These are phyloP conservation scores for Micromussa lordhowensis DNA, from an alignment of 92 coral and sea anemone genomes.

Conservation along the genomic window DNA sequence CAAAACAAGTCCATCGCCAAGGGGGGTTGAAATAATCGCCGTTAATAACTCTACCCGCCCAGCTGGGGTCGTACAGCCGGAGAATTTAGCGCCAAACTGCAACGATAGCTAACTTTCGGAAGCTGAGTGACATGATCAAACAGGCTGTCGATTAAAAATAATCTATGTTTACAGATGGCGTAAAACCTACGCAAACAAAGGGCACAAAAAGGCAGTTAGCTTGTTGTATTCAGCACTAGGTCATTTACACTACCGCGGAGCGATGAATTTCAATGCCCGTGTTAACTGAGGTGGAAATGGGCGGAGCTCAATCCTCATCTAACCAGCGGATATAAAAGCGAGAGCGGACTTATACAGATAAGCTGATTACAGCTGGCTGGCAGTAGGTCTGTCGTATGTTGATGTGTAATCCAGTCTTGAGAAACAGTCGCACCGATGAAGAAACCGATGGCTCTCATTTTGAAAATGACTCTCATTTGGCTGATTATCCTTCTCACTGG, in stretches of 20 bases:
- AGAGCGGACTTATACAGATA: slow-evolving; percentile 27
- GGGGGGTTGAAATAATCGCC: slow-evolving; percentile 20
- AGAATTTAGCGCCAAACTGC: not conserved
- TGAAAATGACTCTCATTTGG: slow-evolving; percentile 11
- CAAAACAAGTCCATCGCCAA: not conserved
- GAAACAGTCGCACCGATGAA: not conserved
- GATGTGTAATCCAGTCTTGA: slow-evolving; percentile 12
- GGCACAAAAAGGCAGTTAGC: not conserved
- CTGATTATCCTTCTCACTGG: slow-evolving; percentile 9
- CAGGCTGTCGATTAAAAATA: slow-evolving; percentile 4
- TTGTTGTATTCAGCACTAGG: slow-evolving; percentile 4
- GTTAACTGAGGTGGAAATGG: slow-evolving; percentile 43
- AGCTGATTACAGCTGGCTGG: slow-evolving; percentile 39
- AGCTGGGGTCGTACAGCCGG: not conserved
- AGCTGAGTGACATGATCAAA: not conserved
- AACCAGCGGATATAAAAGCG: slow-evolving; percentile 39
- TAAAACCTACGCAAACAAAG: slow-evolving; percentile 29
- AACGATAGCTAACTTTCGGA: not conserved
- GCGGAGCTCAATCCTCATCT: slow-evolving; percentile 29
- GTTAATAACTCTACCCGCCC: slow-evolving; percentile 7
- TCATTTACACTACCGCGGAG: slow-evolving; percentile 12
- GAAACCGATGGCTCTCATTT: not conserved
- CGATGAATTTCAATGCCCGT: slow-evolving; percentile 22
- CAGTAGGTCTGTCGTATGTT: not conserved
- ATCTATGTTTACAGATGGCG: slow-evolving; percentile 25